Evolutionary conservation across 2,888 invertebrate genomes (phyloP).

Genomic region (Stenurella melanura): DNA sequence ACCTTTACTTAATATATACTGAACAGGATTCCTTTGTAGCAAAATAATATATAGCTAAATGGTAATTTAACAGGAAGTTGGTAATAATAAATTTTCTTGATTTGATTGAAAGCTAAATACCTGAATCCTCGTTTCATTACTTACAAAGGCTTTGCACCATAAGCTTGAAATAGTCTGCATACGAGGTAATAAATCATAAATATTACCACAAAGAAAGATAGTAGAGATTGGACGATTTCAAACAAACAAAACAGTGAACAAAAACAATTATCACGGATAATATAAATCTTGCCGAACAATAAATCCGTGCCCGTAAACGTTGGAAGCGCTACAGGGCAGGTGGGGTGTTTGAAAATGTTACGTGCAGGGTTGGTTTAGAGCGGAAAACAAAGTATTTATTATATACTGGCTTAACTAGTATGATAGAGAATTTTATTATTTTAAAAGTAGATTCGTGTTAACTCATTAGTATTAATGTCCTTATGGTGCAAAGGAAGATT

Average conservation of each 20-base stretch:
- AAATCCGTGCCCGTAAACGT: slow-evolving; percentile 56
- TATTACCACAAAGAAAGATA: slow-evolving; percentile 29
- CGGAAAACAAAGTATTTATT: not conserved
- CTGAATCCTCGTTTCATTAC: not conserved
- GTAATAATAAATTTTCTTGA: not conserved
- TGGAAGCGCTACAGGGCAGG: slow-evolving; percentile 51
- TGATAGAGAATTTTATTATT: too few species aligned
- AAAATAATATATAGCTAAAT: too few species aligned
- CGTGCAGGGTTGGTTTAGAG: slow-evolving; percentile 8
- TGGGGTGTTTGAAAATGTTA: slow-evolving; percentile 50
- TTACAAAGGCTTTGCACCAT: slow-evolving; percentile 16
- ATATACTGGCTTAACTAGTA: too few species aligned
- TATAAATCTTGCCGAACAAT: slow-evolving; percentile 59
- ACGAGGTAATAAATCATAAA: slow-evolving; percentile 31
- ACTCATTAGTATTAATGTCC: too few species aligned
- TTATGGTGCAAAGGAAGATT: too few species aligned
- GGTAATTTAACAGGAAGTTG: not conserved
- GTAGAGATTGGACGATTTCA: slow-evolving; percentile 33
- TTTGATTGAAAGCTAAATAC: slow-evolving; percentile 11
- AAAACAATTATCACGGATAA: slow-evolving; percentile 61
- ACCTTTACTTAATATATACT: too few species aligned
- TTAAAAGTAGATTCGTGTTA: too few species aligned
- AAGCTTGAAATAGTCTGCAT: slow-evolving; percentile 26
- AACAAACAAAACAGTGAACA: slow-evolving; percentile 52
- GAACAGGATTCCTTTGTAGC: too few species aligned